Evolutionary conservation across 2,113 vertebrate species (phyloP).

Genomic region (Egretta garzetta): DNA sequence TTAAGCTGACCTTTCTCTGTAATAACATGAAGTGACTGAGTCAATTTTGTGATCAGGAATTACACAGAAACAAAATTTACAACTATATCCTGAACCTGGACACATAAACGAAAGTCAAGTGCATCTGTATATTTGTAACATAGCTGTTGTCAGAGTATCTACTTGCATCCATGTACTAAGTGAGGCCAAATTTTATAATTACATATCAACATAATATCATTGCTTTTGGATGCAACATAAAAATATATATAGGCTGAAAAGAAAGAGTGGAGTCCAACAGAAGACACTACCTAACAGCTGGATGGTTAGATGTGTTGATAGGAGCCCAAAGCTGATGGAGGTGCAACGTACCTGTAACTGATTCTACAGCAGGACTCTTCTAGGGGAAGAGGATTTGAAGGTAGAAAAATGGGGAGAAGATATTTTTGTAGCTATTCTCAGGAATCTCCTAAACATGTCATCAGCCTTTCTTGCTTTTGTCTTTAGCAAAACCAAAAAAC

Average conservation of each 20-base stretch:
- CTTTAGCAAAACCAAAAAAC: not conserved
- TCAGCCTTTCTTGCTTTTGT: not conserved
- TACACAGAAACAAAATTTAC: not conserved
- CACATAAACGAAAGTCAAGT: not conserved
- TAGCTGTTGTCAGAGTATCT: not conserved
- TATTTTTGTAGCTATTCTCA: not conserved
- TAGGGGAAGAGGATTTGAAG: not conserved
- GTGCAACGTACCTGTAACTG: not conserved
- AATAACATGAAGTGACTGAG: not conserved
- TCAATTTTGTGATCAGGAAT: not conserved
- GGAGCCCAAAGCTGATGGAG: not conserved
- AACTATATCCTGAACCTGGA: not conserved
- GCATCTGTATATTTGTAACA: not conserved
- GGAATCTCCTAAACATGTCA: slow-evolving; percentile 29
- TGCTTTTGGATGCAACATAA: not conserved
- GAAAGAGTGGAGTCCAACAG: not conserved
- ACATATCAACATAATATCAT: not conserved
- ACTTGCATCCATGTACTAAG: not conserved
- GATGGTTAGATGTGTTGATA: not conserved
- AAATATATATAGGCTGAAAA: not conserved
- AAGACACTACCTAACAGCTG: not conserved
- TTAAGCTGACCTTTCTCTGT: not conserved
- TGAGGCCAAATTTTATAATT: not conserved
- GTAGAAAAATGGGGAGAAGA: not conserved
- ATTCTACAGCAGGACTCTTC: slow-evolving; percentile 26